Percentiles rank a stretch among this genome's conserved stretches.
phyloP scores from a whole-genome alignment of 2,113 vertebrate genomes.

The Thinocorus orbignyianus region DNA sequence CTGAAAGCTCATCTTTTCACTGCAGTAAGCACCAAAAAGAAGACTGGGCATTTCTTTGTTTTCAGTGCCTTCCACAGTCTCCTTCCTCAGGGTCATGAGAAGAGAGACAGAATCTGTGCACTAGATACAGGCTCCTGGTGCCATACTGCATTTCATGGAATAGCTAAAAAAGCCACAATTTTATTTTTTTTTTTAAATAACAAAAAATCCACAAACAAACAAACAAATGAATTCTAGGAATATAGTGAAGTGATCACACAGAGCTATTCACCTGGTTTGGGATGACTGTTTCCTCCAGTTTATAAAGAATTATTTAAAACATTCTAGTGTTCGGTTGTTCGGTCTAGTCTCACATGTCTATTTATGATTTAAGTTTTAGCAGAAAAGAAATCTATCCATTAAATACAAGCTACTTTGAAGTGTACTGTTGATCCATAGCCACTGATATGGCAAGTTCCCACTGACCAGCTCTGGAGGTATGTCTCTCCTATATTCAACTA shows the following conservation, averaged over 20 bases:
- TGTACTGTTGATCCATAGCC: neutral
- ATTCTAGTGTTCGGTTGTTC: neutral
- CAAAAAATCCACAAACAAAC: accelerated
- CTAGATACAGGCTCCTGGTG: neutral
- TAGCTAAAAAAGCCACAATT: neutral
- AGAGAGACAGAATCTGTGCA: neutral
- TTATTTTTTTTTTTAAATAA: neutral
- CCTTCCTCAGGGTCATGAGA: neutral
- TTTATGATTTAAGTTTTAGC: neutral
- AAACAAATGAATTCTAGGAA: neutral
- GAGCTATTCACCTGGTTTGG: neutral
- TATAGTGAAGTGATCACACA: neutral
- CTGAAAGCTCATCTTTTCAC: neutral
- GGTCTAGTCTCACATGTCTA: neutral
- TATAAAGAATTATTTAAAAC: neutral
- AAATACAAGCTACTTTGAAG: neutral
- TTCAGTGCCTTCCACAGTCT: neutral
- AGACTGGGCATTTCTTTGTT: neutral
- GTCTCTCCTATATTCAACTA: neutral
- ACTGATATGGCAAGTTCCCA: neutral
- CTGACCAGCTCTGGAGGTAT: neutral
- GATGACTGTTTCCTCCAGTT: neutral
- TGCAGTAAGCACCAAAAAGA: neutral
- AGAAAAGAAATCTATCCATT: neutral
- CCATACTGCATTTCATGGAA: neutral